phyloP scores from a whole-genome alignment of 2,888 invertebrate genomes.

The Fragum fragum region DNA sequence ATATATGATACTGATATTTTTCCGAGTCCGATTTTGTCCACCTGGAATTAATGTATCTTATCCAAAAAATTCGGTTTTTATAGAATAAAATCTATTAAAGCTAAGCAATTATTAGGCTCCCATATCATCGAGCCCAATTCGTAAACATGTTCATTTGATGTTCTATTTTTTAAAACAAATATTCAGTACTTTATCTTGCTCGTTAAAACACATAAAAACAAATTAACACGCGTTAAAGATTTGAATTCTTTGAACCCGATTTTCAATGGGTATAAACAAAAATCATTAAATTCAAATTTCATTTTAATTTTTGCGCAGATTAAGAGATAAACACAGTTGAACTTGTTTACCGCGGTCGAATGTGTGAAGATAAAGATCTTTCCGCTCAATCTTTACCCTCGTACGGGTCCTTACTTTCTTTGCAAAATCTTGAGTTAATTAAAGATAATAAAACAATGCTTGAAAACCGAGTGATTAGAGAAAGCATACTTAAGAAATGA shows the following conservation, averaged over 20 bases:
- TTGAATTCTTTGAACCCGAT: slow-evolving; percentile 7
- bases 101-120: not conserved
- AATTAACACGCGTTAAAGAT: slow-evolving; percentile 26
- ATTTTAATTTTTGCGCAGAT: slow-evolving; percentile 16
- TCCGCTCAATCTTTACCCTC: slow-evolving; percentile 5
- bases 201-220: slow-evolving; percentile 29
- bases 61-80: no score
- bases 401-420: not conserved
- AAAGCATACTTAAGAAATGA: no score
- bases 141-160: not conserved
- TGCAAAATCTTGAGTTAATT: no score
- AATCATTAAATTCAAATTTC: slow-evolving; percentile 33
- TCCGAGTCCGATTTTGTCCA: no score
- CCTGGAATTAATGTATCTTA: no score
- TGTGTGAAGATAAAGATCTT: slow-evolving; percentile 18
- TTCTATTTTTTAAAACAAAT: not conserved
- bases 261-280: slow-evolving; percentile 27
- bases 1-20: no score
- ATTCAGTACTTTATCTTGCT: not conserved
- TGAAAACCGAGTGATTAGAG: no score
- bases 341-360: slow-evolving; percentile 31
- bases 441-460: no score
- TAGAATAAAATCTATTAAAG: no score
- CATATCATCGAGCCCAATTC: not conserved
- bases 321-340: slow-evolving; percentile 21